Evolutionary conservation across 2,888 invertebrate genomes (phyloP).

Genomic region (Aporophyla nigra): DNA sequence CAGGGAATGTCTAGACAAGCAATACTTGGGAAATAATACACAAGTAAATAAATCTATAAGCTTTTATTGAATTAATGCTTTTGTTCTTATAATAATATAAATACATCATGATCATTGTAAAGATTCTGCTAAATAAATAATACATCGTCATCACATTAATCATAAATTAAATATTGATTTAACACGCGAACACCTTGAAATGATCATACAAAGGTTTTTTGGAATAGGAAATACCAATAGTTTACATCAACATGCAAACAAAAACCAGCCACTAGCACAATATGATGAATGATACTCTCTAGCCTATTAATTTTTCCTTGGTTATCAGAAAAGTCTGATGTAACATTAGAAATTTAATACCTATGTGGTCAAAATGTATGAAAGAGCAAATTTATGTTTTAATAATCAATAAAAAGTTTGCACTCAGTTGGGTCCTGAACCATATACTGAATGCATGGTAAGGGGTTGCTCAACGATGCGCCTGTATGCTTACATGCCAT

Average conservation of each 20-base stretch:
- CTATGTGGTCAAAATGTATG: no score
- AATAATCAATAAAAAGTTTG: no score
- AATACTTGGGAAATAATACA: conserved; percentile 37
- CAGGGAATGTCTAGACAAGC: conserved; percentile 54
- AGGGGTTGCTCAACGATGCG: no score
- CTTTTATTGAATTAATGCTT: conserved; percentile 23
- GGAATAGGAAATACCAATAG: not conserved
- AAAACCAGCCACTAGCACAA: no score
- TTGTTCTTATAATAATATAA: conserved; percentile 34
- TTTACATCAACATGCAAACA: not conserved
- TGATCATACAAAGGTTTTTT: not conserved
- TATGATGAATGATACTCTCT: no score
- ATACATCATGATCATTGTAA: conserved; percentile 8
- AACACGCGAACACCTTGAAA: not conserved
- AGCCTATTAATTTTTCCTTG: no score
- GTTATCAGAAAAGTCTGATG: no score
- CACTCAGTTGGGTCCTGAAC: no score
- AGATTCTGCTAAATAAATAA: conserved; percentile 23
- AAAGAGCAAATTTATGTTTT: no score
- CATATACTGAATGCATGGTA: no score
- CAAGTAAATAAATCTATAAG: conserved; percentile 36
- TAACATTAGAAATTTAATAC: no score
- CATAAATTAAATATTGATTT: conserved; percentile 4
- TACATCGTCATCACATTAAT: conserved; percentile 9
- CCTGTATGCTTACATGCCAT: not conserved